Evolutionary conservation across 2,797 vertebrate species (phyloP).

Genomic region (Molossus molossus): DNA sequence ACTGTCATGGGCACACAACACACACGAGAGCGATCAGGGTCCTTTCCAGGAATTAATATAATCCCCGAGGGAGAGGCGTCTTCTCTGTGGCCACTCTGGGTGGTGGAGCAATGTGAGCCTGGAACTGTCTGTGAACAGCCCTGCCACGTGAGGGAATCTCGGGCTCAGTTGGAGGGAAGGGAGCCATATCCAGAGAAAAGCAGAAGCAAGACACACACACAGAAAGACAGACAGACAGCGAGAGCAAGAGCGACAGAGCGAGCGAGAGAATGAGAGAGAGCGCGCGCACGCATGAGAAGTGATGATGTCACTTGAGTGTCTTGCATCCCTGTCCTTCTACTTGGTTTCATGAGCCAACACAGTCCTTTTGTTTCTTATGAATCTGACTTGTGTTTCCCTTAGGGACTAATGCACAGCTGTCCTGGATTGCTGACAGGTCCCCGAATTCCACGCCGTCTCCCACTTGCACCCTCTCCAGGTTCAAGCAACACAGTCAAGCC

Average conservation of each 20-base stretch:
- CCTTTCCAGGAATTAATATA: constrained; percentile 10
- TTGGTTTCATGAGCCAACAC: neutral
- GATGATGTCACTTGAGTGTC: neutral
- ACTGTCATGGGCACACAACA: neutral
- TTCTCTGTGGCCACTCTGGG: neutral
- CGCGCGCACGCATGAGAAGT: neutral
- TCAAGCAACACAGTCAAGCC: neutral
- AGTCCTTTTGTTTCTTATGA: neutral
- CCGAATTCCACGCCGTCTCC: neutral
- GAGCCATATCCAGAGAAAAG: constrained; percentile 38
- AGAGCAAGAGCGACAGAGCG: neutral
- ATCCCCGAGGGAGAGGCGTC: neutral
- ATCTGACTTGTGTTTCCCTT: constrained; percentile 39
- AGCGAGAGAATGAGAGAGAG: neutral
- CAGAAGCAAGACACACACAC: neutral
- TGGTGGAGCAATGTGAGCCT: neutral
- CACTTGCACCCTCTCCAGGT: neutral
- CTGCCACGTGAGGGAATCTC: neutral
- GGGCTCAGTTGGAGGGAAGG: neutral
- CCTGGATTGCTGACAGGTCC: neutral
- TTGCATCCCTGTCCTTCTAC: neutral
- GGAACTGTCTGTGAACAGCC: neutral
- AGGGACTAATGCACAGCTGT: neutral
- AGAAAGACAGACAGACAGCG: neutral
- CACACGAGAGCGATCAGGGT: neutral